Evolutionary conservation across 2,113 vertebrate species (phyloP).

Genomic region (Quiscalus mexicanus): DNA sequence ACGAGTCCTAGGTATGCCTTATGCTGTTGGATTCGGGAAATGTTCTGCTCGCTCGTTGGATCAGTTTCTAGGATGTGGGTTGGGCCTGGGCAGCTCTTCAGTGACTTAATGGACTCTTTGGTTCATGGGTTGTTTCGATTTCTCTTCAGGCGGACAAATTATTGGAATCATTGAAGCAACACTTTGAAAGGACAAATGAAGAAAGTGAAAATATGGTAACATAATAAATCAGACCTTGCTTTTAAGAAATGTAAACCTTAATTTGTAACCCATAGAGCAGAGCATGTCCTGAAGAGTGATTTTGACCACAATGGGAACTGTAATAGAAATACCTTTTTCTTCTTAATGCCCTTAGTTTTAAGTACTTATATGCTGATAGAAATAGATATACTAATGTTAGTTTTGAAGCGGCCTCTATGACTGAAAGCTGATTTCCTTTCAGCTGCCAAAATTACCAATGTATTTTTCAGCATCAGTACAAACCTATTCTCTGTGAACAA

Average conservation of each 20-base stretch:
- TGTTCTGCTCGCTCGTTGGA: neutral
- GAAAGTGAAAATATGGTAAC: conserved; percentile 63
- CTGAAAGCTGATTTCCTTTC: neutral
- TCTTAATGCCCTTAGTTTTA: neutral
- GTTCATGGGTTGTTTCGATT: neutral
- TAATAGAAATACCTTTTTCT: neutral
- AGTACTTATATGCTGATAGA: neutral
- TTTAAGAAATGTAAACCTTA: neutral
- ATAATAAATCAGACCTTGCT: neutral
- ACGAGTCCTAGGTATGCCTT: neutral
- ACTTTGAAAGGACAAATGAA: conserved; percentile 66
- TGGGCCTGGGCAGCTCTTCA: neutral
- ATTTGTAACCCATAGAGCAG: too few species aligned
- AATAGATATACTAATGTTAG: neutral
- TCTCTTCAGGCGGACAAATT: conserved; percentile 84
- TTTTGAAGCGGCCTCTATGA: neutral
- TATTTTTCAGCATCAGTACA: neutral
- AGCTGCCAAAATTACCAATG: neutral
- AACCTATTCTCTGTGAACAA: neutral
- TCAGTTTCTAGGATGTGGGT: fast-evolving
- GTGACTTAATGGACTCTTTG: neutral
- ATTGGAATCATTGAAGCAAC: conserved; percentile 80
- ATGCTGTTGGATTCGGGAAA: fast-evolving
- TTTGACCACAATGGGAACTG: neutral
- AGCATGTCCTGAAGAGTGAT: neutral